These are phyloP conservation scores for Napeogenes inachia DNA, from an alignment of 2,888 invertebrate genomes.

Conservation along the genomic window DNA sequence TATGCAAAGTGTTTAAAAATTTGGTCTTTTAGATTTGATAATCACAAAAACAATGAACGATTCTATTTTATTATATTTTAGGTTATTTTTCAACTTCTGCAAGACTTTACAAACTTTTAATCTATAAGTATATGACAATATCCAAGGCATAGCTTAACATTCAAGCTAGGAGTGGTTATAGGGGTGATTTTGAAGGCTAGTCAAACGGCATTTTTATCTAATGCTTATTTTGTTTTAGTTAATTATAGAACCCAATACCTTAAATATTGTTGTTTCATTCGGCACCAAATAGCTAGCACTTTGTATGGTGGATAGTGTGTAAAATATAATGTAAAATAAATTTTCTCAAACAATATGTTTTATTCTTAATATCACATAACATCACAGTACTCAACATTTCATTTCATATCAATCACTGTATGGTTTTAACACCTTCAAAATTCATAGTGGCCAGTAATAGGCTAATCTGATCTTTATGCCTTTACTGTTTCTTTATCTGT, in stretches of 20 bases:
- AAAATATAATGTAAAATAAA: slow-evolving; percentile 32
- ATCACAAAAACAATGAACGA: no score
- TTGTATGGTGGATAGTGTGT: slow-evolving; percentile 26
- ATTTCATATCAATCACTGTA: slow-evolving; percentile 5
- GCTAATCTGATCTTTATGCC: slow-evolving; percentile 37
- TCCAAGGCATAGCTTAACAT: not conserved
- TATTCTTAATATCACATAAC: slow-evolving; percentile 29
- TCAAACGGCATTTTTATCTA: slow-evolving; percentile 44
- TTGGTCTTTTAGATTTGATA: no score
- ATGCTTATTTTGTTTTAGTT: slow-evolving; percentile 3
- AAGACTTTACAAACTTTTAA: slow-evolving; percentile 8
- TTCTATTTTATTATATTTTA: no score
- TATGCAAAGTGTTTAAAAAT: no score
- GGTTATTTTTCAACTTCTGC: no score
- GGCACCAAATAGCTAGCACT: slow-evolving; percentile 13
- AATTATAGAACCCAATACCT: not conserved
- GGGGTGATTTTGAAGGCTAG: slow-evolving; percentile 22
- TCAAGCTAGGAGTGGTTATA: not conserved
- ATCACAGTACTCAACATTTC: slow-evolving; percentile 12
- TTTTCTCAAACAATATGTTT: slow-evolving; percentile 21
- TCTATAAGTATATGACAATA: slow-evolving; percentile 10
- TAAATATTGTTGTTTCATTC: slow-evolving; percentile 2
- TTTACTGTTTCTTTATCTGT: slow-evolving; percentile 74
- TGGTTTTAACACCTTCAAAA: slow-evolving; percentile 2
- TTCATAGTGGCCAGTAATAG: not conserved